A percentile compares a stretch with the other conserved stretches of the same genome.
These are phyloP conservation scores for Sander vitreus DNA, from an alignment of 2,113 vertebrate genomes.

Conservation along the genomic window DNA sequence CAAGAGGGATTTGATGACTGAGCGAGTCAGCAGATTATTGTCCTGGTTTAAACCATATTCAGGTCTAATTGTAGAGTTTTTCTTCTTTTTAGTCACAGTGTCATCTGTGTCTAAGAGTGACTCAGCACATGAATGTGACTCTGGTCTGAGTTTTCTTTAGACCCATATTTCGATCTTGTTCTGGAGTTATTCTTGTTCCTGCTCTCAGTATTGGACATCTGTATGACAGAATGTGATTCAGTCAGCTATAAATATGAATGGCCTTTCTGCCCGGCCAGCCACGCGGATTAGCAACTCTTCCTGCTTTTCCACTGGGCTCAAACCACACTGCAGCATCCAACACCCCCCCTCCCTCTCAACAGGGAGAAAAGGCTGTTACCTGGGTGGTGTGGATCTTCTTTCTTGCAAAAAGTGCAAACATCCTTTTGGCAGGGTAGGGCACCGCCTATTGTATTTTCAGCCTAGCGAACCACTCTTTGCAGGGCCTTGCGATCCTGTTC, in stretches of 20 bases:
- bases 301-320: slow-evolving; percentile 77
- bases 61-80: slow-evolving; percentile 45
- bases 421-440: too few species aligned
- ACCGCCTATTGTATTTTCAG: too few species aligned
- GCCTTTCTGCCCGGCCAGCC: slow-evolving; percentile 89
- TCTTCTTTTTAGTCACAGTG: slow-evolving; percentile 13
- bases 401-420: too few species aligned
- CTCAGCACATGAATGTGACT: slow-evolving; percentile 45
- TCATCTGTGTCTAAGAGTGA: slow-evolving; percentile 45
- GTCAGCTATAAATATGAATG: slow-evolving; percentile 94
- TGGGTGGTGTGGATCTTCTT: too few species aligned
- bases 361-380: too few species aligned
- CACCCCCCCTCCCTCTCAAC: too few species aligned
- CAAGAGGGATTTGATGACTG: background rate
- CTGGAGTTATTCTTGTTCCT: slow-evolving; percentile 62
- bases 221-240: slow-evolving; percentile 87
- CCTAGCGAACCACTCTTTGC: too few species aligned
- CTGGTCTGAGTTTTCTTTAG: slow-evolving; percentile 37
- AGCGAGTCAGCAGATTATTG: slow-evolving; percentile 26
- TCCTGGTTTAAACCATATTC: background rate
- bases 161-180: slow-evolving; percentile 54
- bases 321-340: slow-evolving; percentile 36
- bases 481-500: too few species aligned
- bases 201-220: slow-evolving; percentile 81
- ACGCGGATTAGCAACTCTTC: slow-evolving; percentile 88